phyloP scores from a whole-genome alignment of 1,140 invertebrate species.

The Thaumatotibia leucotreta region DNA sequence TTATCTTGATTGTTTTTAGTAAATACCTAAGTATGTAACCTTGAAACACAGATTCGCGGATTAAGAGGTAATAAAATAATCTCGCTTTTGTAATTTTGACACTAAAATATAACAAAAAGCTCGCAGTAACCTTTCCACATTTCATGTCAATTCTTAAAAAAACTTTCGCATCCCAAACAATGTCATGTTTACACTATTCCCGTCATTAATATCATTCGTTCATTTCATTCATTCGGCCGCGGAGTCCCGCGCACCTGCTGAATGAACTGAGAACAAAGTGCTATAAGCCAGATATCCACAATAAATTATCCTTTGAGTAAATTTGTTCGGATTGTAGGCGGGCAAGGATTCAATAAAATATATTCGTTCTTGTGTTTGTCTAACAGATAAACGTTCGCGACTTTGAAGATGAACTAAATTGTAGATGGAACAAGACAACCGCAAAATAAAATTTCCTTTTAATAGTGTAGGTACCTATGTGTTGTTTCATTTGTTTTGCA shows the following conservation, averaged over 20 bases:
- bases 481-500: no score
- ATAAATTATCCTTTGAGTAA: constrained; percentile 65
- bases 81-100: no score
- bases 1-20: no score
- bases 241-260: constrained; percentile 25
- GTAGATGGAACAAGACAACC: not conserved
- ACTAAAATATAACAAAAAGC: not conserved
- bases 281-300: constrained; percentile 36
- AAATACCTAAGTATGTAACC: no score
- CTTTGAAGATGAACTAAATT: not conserved
- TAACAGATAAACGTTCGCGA: constrained; percentile 10
- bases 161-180: constrained; percentile 35
- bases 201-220: constrained; percentile 49
- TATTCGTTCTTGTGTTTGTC: constrained; percentile 26
- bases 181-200: constrained; percentile 49
- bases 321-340: constrained; percentile 62
- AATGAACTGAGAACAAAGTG: constrained; percentile 31
- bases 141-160: constrained; percentile 10
- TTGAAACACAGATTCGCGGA: no score
- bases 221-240: constrained; percentile 28
- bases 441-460: no score
- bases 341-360: constrained; percentile 36
- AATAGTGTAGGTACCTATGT: no score
- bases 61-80: no score
- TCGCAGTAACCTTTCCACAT: constrained; percentile 10